phyloP scores from a whole-genome alignment of 2,113 vertebrate genomes.

The Acanthisitta chloris region DNA sequence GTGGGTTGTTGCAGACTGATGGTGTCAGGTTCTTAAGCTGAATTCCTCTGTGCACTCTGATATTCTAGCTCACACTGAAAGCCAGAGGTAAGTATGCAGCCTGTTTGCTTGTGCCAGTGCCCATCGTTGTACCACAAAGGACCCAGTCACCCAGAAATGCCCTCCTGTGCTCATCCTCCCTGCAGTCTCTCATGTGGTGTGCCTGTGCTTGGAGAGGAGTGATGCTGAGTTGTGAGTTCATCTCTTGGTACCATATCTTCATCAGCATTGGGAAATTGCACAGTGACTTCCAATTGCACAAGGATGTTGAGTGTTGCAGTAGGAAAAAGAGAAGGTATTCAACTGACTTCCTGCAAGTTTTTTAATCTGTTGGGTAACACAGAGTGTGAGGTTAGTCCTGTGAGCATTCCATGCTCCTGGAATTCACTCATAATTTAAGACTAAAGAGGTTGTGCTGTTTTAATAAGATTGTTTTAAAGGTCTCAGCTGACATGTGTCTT shows the following conservation, averaged over 20 bases:
- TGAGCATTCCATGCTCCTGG: background rate
- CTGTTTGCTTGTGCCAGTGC: constrained; percentile 49
- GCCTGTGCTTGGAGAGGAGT: background rate
- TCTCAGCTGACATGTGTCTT: background rate
- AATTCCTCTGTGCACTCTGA: constrained; percentile 25
- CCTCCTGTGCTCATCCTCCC: constrained; percentile 16
- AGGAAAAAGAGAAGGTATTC: background rate
- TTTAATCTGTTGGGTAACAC: background rate
- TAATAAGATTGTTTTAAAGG: background rate
- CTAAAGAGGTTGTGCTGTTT: background rate
- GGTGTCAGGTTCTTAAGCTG: constrained; percentile 26
- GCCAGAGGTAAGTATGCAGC: constrained; percentile 64
- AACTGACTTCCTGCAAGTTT: background rate
- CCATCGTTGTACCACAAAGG: background rate
- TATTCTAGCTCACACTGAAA: background rate
- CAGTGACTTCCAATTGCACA: constrained; percentile 8
- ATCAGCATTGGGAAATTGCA: background rate
- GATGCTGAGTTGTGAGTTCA: background rate
- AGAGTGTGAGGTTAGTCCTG: background rate
- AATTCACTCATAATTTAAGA: background rate
- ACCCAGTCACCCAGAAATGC: background rate
- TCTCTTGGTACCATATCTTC: background rate
- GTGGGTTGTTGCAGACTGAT: constrained; percentile 14
- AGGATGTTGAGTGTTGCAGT: constrained; percentile 22
- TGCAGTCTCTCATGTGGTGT: background rate